Percentiles rank a stretch among this genome's conserved stretches.
Conservation (phyloP, 2,113 vertebrate genomes). For the Vanacampus margaritifer region DNA sequence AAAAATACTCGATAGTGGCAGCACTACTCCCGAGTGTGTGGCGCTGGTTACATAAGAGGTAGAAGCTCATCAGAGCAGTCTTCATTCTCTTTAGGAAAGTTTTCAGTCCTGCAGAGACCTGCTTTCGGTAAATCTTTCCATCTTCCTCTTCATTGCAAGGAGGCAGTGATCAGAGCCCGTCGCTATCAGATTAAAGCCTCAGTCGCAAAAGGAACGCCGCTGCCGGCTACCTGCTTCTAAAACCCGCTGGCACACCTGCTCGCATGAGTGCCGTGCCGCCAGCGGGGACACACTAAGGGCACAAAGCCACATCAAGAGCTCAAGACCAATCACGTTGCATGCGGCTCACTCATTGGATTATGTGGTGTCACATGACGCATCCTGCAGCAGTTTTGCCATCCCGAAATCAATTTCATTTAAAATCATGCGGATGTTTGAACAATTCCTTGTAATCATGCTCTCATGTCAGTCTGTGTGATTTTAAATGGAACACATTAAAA, state of each 20-base stretch:
- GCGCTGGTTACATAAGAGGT: conserved; percentile 15
- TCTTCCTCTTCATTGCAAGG: neutral
- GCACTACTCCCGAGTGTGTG: no score
- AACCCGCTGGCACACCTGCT: conserved; percentile 18
- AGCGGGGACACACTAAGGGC: conserved; percentile 53
- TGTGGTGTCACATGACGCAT: conserved; percentile 36
- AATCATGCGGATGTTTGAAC: conserved; percentile 13
- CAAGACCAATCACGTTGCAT: conserved; percentile 34
- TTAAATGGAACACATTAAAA: conserved; percentile 6
- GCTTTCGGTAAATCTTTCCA: neutral
- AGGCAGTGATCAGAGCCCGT: conserved; percentile 8
- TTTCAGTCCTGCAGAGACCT: conserved; percentile 3
- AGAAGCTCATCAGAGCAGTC: conserved; percentile 21
- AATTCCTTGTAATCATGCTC: conserved; percentile 8
- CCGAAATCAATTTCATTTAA: conserved; percentile 33
- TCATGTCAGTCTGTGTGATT: conserved; percentile 1
- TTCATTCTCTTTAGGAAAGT: conserved; percentile 10
- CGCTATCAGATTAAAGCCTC: conserved; percentile 47
- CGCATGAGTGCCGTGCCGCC: conserved; percentile 12
- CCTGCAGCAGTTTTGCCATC: conserved; percentile 41
- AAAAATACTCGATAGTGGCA: no score
- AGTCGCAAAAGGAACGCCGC: conserved; percentile 40
- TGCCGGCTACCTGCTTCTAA: conserved; percentile 10
- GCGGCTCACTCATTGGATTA: conserved; percentile 26
- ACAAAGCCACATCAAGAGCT: conserved; percentile 31